A percentile compares a stretch with the other conserved stretches of the same genome.
These are phyloP conservation scores for Celastrina argiolus DNA, from an alignment of 2,888 invertebrate genomes.

Conservation along the genomic window DNA sequence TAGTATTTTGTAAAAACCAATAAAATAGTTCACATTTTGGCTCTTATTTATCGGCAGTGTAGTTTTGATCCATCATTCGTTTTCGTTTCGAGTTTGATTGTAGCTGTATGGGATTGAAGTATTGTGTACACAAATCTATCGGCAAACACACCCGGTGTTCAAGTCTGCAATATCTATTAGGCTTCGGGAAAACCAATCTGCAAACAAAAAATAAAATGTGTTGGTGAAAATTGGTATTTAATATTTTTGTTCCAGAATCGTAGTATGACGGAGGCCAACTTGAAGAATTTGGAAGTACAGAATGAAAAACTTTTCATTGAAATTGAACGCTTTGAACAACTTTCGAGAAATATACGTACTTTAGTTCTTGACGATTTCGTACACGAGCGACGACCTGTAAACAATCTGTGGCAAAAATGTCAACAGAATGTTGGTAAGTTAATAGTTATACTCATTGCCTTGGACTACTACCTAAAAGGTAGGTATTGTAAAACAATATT, in stretches of 20 bases:
- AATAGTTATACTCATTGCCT: too few species aligned
- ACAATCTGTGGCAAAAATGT: conserved; percentile 34
- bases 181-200: neutral
- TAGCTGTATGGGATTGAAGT: conserved; percentile 16
- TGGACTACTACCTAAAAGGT: too few species aligned
- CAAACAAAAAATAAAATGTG: neutral
- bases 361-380: conserved; percentile 60
- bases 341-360: conserved; percentile 77
- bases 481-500: too few species aligned
- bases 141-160: neutral
- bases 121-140: conserved; percentile 7
- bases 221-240: neutral
- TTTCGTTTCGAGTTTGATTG: conserved; percentile 14
- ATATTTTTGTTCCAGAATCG: conserved; percentile 62
- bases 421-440: conserved; percentile 30
- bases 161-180: neutral
- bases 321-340: conserved; percentile 79
- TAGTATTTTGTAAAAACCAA: neutral
- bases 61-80: conserved; percentile 1
- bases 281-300: conserved; percentile 73
- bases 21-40: neutral
- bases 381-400: conserved; percentile 38
- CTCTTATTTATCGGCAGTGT: neutral
- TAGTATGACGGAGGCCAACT: conserved; percentile 76
- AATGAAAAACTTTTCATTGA: conserved; percentile 78